These are phyloP conservation scores for Heliothis peltigera DNA, from an alignment of 2,888 invertebrate genomes.

Conservation along the genomic window DNA sequence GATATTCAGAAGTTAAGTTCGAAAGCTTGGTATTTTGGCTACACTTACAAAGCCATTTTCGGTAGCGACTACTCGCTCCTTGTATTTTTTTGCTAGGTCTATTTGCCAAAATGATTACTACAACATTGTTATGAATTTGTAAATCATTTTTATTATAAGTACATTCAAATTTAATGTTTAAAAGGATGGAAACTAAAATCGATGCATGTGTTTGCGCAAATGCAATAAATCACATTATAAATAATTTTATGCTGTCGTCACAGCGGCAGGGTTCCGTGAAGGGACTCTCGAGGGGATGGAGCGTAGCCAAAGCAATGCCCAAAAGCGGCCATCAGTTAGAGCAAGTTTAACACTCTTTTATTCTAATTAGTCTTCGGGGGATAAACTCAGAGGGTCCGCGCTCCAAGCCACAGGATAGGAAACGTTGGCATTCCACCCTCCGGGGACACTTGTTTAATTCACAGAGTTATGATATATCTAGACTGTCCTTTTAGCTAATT, in stretches of 20 bases:
- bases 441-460: slow-evolving; percentile 75
- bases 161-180: too few species aligned
- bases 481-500: slow-evolving; percentile 55
- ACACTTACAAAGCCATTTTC: too few species aligned
- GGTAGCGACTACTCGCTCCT: too few species aligned
- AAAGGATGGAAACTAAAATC: background rate
- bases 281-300: slow-evolving; percentile 58
- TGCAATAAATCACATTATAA: slow-evolving; percentile 28
- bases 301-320: slow-evolving; percentile 68
- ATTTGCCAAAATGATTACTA: too few species aligned
- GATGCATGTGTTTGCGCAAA: background rate
- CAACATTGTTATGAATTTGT: too few species aligned
- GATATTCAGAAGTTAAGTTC: too few species aligned
- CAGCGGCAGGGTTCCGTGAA: slow-evolving; percentile 61
- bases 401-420: slow-evolving; percentile 66
- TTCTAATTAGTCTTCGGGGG: slow-evolving; percentile 83
- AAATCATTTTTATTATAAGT: too few species aligned
- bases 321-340: slow-evolving; percentile 77
- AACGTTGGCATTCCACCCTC: slow-evolving; percentile 67
- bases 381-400: slow-evolving; percentile 71
- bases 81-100: too few species aligned
- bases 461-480: slow-evolving; percentile 66
- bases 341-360: slow-evolving; percentile 86
- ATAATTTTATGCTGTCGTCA: slow-evolving; percentile 69
- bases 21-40: too few species aligned